Evolutionary conservation across 1,140 invertebrate genomes (phyloP).

Genomic region (Bombus affinis): DNA sequence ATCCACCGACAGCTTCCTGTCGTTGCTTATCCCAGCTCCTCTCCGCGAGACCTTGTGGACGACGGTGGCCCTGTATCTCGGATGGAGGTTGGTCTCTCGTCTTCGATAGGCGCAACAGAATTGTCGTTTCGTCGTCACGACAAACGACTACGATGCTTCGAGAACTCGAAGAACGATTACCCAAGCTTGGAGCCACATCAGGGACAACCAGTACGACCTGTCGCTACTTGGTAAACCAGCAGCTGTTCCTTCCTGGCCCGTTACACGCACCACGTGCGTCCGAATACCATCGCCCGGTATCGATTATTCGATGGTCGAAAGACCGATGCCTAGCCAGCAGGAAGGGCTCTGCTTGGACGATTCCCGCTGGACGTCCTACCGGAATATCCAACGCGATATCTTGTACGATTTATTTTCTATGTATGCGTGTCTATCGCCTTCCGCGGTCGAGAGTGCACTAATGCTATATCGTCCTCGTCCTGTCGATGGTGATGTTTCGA

Average conservation of each 20-base stretch:
- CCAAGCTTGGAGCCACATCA: slow-evolving; percentile 29
- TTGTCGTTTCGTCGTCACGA: slow-evolving; percentile 27
- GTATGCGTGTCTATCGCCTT: slow-evolving; percentile 34
- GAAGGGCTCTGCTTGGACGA: neutral
- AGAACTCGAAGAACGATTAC: slow-evolving; percentile 1
- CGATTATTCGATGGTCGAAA: slow-evolving; percentile 20
- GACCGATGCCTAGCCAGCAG: neutral
- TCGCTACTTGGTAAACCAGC: slow-evolving; percentile 5
- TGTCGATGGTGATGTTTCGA: neutral
- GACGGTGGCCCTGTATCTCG: slow-evolving; percentile 80
- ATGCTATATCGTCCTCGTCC: neutral
- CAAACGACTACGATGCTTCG: slow-evolving; percentile 17
- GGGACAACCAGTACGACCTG: neutral
- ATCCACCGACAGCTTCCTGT: slow-evolving; percentile 76
- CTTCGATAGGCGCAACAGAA: slow-evolving; percentile 76
- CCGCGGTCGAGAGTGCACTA: slow-evolving; percentile 49
- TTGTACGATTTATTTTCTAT: slow-evolving; percentile 48
- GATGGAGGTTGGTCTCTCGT: slow-evolving; percentile 80
- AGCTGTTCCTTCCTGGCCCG: slow-evolving; percentile 3
- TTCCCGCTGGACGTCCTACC: slow-evolving; percentile 17
- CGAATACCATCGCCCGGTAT: neutral
- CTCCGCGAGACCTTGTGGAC: slow-evolving; percentile 80
- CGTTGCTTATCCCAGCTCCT: slow-evolving; percentile 78
- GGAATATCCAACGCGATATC: slow-evolving; percentile 26
- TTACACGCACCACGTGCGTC: neutral